phyloP scores from a whole-genome alignment of 2,797 vertebrate species.

The Silurus aristotelis region DNA sequence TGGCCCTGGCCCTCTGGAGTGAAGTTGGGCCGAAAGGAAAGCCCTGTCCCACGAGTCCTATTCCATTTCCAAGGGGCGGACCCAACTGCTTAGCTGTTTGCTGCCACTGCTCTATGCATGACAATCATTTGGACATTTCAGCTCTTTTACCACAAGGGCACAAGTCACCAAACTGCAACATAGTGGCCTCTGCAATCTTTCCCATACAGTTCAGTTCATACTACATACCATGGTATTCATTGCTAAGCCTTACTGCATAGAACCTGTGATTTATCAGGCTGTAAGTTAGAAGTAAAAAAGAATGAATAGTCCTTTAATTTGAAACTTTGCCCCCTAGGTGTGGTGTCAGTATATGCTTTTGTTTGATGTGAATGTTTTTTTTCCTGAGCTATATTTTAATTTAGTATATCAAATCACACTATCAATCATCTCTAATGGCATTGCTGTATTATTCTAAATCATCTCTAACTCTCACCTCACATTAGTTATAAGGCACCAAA shows the following conservation, averaged over 20 bases:
- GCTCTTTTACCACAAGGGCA: conserved; percentile 33
- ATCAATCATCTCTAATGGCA: background rate
- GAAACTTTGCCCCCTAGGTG: conserved; percentile 47
- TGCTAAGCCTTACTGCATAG: background rate
- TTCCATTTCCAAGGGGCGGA: conserved; percentile 79
- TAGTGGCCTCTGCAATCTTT: conserved; percentile 7
- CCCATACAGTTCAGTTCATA: background rate
- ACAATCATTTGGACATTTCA: conserved; percentile 57
- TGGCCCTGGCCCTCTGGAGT: conserved; percentile 67
- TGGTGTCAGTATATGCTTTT: conserved; percentile 45
- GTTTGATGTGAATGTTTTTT: conserved; percentile 34
- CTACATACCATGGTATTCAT: conserved; percentile 17
- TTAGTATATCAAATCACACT: conserved; percentile 42
- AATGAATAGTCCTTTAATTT: conserved; percentile 29
- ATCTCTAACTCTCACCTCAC: background rate
- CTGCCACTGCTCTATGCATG: conserved; percentile 61
- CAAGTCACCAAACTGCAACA: conserved; percentile 21
- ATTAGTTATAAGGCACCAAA: background rate
- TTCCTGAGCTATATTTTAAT: conserved; percentile 46
- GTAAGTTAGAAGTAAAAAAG: background rate
- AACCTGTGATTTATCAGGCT: conserved; percentile 31
- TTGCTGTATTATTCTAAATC: background rate
- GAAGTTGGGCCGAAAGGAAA: conserved; percentile 70
- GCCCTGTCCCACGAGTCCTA: conserved; percentile 78
- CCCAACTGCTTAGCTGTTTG: conserved; percentile 67